Evolutionary conservation across 2,113 vertebrate species (phyloP).

Genomic region (Amblyopsis rosae): DNA sequence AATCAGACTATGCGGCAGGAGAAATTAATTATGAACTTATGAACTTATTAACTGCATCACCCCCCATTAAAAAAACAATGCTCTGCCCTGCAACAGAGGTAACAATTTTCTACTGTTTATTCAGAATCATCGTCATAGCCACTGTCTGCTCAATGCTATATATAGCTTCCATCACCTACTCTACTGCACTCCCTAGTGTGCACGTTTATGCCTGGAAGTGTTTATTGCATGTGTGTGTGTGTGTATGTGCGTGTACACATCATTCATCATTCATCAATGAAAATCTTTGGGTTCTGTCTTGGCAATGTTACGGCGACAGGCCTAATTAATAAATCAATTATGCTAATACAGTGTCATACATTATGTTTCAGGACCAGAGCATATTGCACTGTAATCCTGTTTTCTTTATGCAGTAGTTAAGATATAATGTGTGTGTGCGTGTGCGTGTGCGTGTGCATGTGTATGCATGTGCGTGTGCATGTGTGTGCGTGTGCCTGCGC

Average conservation of each 20-base stretch:
- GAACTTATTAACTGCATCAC: not conserved
- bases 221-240: not conserved
- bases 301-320: no score
- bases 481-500: constrained; percentile 8
- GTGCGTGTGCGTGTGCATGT: constrained; percentile 14
- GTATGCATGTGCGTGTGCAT: constrained; percentile 13
- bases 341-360: no score
- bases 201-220: not conserved
- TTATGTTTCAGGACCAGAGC: no score
- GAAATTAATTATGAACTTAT: not conserved
- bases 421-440: not conserved
- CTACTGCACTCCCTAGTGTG: constrained; percentile 2
- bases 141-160: constrained; percentile 42
- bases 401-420: no score
- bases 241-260: not conserved
- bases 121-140: constrained; percentile 19
- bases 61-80: not conserved
- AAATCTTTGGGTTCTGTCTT: no score
- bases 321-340: no score
- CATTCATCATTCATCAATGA: no score
- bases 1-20: constrained; percentile 1
- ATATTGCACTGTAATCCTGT: no score
- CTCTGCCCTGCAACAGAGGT: constrained; percentile 62
- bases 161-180: constrained; percentile 34
- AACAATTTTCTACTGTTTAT: constrained; percentile 41